phyloP scores from a whole-genome alignment of 2,888 invertebrate genomes.

The Apamea anceps region DNA sequence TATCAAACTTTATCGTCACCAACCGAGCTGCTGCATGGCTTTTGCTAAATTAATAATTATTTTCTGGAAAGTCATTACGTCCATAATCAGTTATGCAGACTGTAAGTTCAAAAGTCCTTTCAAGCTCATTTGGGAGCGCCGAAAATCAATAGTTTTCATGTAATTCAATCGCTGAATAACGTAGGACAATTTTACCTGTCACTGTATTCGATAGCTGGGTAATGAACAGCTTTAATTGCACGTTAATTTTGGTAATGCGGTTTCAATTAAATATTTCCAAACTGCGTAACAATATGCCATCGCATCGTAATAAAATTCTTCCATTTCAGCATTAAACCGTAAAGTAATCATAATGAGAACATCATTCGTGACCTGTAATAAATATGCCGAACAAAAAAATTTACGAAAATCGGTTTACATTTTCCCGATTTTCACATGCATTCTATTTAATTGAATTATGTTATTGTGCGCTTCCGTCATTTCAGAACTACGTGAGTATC shows the following conservation, averaged over 20 bases:
- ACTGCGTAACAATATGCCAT: background rate
- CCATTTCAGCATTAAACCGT: background rate
- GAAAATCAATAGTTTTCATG: slow-evolving; percentile 8
- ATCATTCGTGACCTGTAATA: background rate
- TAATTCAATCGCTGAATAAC: background rate
- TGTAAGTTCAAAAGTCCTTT: background rate
- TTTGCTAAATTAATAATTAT: background rate
- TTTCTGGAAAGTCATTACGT: background rate
- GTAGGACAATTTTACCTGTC: background rate
- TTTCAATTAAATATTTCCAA: background rate
- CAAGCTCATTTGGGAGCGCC: background rate
- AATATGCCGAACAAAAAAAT: background rate
- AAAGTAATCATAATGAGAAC: background rate
- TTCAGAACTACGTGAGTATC: background rate
- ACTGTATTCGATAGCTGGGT: background rate
- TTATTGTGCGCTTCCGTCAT: background rate
- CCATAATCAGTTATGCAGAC: background rate
- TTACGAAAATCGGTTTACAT: background rate
- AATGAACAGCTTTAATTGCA: slow-evolving; percentile 4
- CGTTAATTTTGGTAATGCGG: background rate
- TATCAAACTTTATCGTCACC: slow-evolving; percentile 3
- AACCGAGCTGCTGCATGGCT: background rate
- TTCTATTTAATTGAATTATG: background rate
- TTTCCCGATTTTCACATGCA: background rate
- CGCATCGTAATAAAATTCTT: background rate